Conservation (phyloP, 2,113 vertebrate genomes). For the Gracilinanus agilis region DNA sequence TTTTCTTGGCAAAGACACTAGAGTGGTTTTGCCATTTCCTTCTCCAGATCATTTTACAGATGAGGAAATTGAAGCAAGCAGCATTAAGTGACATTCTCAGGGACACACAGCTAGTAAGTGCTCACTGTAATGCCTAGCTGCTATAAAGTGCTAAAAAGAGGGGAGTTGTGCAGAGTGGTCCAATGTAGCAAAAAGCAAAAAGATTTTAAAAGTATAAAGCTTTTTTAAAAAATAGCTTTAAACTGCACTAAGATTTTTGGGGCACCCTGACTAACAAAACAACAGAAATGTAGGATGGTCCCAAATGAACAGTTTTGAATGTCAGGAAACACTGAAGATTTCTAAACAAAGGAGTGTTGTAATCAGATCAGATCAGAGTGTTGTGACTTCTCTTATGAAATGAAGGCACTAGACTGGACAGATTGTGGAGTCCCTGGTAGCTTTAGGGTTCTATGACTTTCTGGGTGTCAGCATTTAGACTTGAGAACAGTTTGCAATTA, state of each 20-base stretch:
- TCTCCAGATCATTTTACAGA: no score
- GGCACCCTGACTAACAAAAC: neutral
- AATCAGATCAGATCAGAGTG: no score
- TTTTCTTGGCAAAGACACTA: no score
- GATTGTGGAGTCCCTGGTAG: neutral
- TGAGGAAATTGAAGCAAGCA: no score
- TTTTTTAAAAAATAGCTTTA: neutral
- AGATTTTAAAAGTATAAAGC: neutral
- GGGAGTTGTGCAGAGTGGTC: neutral
- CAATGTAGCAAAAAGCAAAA: neutral
- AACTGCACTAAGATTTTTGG: neutral
- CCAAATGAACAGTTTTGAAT: neutral
- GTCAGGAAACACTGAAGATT: neutral
- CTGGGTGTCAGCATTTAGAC: neutral
- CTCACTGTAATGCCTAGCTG: no score
- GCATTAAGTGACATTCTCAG: no score
- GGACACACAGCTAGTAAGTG: no score
- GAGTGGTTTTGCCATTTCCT: no score
- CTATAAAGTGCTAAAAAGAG: neutral
- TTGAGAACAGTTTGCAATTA: neutral
- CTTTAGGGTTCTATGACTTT: neutral
- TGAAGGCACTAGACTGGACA: neutral
- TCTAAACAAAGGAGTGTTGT: neutral
- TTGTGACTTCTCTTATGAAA: neutral
- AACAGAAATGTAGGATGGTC: neutral